Conservation (phyloP, 2,888 invertebrate species). For the Bellardia pandia region DNA sequence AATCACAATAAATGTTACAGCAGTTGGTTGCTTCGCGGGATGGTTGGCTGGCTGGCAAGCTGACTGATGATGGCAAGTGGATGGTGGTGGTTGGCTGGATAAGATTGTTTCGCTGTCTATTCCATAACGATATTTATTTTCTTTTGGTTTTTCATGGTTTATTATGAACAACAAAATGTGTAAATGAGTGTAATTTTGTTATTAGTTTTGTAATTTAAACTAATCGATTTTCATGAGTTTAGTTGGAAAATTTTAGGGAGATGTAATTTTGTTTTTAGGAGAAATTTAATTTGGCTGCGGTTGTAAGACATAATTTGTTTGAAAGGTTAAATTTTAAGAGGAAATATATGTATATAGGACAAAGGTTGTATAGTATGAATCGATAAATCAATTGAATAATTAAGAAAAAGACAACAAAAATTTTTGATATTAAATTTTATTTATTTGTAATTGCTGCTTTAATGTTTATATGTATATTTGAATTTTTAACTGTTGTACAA, state of each 20-base stretch:
- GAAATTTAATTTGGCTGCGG: background rate
- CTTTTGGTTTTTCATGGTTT: conserved; percentile 2
- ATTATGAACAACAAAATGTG: background rate
- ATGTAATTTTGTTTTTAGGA: background rate
- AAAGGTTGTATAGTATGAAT: background rate
- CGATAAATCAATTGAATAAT: too few relatives aligned
- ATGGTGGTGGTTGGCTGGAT: background rate
- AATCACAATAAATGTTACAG: conserved; percentile 57
- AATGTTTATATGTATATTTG: too few relatives aligned
- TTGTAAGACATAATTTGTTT: background rate
- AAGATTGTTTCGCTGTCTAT: background rate
- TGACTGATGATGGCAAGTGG: background rate
- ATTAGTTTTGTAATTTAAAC: conserved; percentile 26
- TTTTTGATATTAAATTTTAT: too few relatives aligned
- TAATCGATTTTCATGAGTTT: conserved; percentile 24
- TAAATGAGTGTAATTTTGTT: conserved; percentile 26
- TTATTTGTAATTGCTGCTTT: too few relatives aligned
- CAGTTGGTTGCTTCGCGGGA: background rate
- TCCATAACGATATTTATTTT: conserved; percentile 7
- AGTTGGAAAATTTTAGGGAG: conserved; percentile 15
- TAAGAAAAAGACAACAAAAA: too few relatives aligned
- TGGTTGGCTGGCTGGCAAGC: conserved; percentile 12
- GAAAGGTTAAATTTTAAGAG: background rate
- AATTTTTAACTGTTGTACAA: too few relatives aligned
- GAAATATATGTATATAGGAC: background rate